Evolutionary conservation across 2,797 vertebrate genomes (phyloP).

Genomic region (Micrastur ruficollis): DNA sequence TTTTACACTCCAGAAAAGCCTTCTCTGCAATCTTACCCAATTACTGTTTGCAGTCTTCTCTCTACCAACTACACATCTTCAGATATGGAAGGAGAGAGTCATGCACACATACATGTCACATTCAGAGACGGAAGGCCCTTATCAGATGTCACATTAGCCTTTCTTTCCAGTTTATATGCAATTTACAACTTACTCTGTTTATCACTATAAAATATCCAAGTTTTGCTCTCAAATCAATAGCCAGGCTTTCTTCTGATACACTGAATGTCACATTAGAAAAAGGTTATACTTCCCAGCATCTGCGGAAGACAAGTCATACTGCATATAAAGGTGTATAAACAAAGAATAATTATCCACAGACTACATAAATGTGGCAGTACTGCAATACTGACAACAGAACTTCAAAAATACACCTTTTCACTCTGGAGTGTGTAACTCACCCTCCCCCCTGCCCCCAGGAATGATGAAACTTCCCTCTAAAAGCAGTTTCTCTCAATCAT

Average conservation of each 20-base stretch:
- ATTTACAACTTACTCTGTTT: not conserved
- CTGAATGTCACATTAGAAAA: not conserved
- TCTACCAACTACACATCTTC: not conserved
- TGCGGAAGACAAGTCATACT: not conserved
- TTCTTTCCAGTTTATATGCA: not conserved
- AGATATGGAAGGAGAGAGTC: not conserved
- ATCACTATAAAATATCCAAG: not conserved
- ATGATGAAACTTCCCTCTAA: not conserved
- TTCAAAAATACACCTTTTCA: not conserved
- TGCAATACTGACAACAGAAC: not conserved
- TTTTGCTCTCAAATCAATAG: not conserved
- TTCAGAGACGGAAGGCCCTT: not conserved
- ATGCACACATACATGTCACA: accelerated
- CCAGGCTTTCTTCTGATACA: not conserved
- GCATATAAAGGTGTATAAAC: not conserved
- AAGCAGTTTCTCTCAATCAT: not conserved
- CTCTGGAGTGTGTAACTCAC: not conserved
- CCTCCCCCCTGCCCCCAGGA: not conserved
- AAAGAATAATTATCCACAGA: not conserved
- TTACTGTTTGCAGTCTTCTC: not conserved
- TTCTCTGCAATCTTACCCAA: no score
- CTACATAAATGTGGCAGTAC: not conserved
- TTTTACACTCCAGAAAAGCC: not conserved
- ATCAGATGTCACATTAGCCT: not conserved
- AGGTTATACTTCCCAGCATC: not conserved